Evolutionary conservation across 1,140 invertebrate genomes (phyloP).

Genomic region (Fopius arisanus): DNA sequence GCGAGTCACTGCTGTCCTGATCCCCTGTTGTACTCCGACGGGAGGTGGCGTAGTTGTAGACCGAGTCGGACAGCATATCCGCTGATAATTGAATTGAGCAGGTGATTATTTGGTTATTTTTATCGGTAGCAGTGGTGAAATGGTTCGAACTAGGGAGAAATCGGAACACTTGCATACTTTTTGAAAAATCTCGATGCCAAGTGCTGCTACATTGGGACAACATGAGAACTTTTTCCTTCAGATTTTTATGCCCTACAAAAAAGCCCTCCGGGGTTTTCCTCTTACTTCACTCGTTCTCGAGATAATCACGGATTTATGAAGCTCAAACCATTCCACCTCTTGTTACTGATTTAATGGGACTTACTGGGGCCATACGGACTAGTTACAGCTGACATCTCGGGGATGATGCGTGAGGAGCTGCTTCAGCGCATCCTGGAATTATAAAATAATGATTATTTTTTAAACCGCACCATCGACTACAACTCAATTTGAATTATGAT

Average conservation of each 20-base stretch:
- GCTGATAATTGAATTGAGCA: slow-evolving; percentile 44
- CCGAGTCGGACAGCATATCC: slow-evolving; percentile 65
- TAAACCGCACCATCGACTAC: too few relatives aligned
- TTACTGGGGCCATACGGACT: slow-evolving; percentile 65
- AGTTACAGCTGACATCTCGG: slow-evolving; percentile 64
- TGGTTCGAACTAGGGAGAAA: not conserved
- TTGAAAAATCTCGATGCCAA: too few relatives aligned
- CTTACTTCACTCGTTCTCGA: too few relatives aligned
- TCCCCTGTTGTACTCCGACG: slow-evolving; percentile 55
- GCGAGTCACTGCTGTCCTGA: slow-evolving; percentile 59
- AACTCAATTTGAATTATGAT: not conserved
- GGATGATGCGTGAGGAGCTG: slow-evolving; percentile 22
- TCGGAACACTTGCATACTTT: too few relatives aligned
- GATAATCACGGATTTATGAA: too few relatives aligned
- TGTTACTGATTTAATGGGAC: slow-evolving; percentile 39
- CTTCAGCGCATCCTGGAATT: slow-evolving; percentile 61
- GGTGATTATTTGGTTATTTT: not conserved
- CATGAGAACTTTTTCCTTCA: not conserved
- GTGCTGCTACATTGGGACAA: too few relatives aligned
- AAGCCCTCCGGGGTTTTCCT: too few relatives aligned
- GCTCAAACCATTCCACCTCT: too few relatives aligned
- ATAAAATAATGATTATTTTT: too few relatives aligned
- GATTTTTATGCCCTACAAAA: too few relatives aligned
- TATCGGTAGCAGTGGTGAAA: not conserved
- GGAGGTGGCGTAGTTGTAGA: slow-evolving; percentile 62